These are phyloP conservation scores for Andrena trimmerana DNA, from an alignment of 2,888 invertebrate genomes.

Conservation along the genomic window DNA sequence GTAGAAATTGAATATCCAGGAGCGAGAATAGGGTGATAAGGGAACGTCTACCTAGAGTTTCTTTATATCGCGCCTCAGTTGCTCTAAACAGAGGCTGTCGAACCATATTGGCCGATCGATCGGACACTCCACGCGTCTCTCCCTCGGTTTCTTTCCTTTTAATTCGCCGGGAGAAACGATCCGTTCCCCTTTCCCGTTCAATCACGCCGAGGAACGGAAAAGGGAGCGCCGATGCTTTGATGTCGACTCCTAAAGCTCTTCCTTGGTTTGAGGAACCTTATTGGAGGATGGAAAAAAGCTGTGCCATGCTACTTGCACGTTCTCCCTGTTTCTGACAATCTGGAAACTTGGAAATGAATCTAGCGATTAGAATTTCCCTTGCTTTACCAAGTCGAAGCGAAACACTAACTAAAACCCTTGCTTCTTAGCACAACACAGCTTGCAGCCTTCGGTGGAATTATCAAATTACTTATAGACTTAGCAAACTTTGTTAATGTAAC, in stretches of 20 bases:
- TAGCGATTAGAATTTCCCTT: too few species aligned
- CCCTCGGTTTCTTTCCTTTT: slow-evolving; percentile 6
- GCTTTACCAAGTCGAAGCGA: too few species aligned
- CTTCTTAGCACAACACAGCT: too few species aligned
- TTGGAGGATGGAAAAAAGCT: neutral
- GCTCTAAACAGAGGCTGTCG: slow-evolving; percentile 9
- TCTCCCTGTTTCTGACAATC: too few species aligned
- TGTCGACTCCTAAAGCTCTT: neutral
- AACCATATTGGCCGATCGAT: slow-evolving; percentile 45
- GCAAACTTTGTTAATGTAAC: too few species aligned
- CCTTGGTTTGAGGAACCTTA: neutral
- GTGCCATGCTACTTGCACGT: too few species aligned
- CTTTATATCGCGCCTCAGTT: neutral
- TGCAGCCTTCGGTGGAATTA: too few species aligned
- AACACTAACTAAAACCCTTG: too few species aligned
- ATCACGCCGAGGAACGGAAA: too few species aligned
- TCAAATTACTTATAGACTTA: too few species aligned
- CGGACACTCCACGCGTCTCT: slow-evolving; percentile 7
- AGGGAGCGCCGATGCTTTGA: neutral
- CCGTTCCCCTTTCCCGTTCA: neutral
- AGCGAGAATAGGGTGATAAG: slow-evolving; percentile 28
- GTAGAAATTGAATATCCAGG: slow-evolving; percentile 17
- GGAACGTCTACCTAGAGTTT: slow-evolving; percentile 11
- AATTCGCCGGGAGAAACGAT: slow-evolving; percentile 14
- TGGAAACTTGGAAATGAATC: too few species aligned